Percentiles rank a stretch among this genome's conserved stretches.
Evolutionary conservation across 2,113 vertebrate genomes (phyloP).

Genomic region (Psittacula cyanocephala): DNA sequence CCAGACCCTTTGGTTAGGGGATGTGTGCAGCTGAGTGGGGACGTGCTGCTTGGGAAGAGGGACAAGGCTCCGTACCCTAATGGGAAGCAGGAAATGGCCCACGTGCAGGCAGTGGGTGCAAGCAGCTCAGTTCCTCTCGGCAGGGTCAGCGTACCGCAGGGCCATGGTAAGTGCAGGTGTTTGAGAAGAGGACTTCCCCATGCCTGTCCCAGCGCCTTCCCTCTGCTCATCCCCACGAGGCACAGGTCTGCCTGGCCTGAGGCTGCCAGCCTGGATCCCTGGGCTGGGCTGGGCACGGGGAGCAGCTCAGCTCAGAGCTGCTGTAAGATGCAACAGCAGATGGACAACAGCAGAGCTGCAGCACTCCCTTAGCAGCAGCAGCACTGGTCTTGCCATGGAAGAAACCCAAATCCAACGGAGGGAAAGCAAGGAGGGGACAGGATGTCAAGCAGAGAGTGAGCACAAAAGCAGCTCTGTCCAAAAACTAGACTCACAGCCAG

Average conservation of each 20-base stretch:
- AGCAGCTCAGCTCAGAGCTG: neutral
- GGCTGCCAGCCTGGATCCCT: fast-evolving
- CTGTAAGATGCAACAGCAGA: neutral
- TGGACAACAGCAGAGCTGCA: neutral
- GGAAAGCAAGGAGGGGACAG: neutral
- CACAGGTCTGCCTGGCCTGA: neutral
- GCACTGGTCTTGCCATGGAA: neutral
- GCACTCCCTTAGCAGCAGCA: neutral
- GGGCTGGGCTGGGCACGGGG: fast-evolving
- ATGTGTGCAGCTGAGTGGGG: neutral
- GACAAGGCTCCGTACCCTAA: neutral
- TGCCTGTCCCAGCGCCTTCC: neutral
- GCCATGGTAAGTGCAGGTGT: neutral
- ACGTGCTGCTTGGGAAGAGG: neutral
- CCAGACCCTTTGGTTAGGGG: neutral
- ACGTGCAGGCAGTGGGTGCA: fast-evolving
- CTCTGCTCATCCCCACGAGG: neutral
- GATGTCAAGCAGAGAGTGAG: neutral
- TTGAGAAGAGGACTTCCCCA: neutral
- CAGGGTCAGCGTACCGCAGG: neutral
- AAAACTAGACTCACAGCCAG: neutral
- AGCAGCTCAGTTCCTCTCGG: neutral
- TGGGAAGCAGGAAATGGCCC: neutral
- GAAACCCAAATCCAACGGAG: neutral
- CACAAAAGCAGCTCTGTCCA: slow-evolving; percentile 1